A percentile compares a stretch with the other conserved stretches of the same genome.
These are phyloP conservation scores for Phasia obesa DNA, from an alignment of 2,888 invertebrate species.

Conservation along the genomic window DNA sequence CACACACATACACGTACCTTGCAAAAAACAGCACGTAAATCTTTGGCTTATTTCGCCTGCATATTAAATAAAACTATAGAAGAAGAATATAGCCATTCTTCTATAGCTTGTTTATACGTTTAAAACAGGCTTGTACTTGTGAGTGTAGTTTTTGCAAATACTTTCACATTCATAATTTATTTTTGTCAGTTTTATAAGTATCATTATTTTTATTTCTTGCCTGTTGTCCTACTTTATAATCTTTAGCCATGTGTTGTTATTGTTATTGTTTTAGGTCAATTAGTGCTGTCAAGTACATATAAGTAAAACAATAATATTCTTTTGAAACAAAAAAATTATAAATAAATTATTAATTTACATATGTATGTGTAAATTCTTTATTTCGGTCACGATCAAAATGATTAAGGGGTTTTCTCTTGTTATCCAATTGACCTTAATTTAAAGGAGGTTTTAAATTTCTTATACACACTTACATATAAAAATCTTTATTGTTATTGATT, in stretches of 20 bases:
- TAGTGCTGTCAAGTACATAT: background rate
- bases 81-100: background rate
- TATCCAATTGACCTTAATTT: background rate
- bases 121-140: background rate
- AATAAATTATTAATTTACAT: too few species aligned
- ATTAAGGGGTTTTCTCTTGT: background rate
- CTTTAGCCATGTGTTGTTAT: constrained; percentile 9
- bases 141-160: background rate
- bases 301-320: background rate
- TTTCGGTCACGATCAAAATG: background rate
- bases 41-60: background rate
- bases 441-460: background rate
- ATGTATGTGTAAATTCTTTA: background rate
- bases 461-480: too few species aligned
- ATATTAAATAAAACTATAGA: background rate
- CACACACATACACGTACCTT: background rate
- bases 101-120: background rate
- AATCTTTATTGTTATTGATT: too few species aligned
- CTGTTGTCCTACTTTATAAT: background rate
- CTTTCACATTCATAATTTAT: background rate
- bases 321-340: too few species aligned
- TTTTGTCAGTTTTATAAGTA: constrained; percentile 46
- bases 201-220: constrained; percentile 16
- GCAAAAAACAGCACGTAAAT: background rate
- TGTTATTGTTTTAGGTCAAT: constrained; percentile 41